Evolutionary conservation across 2,797 vertebrate species (phyloP), one percentile per base, ranked within the genome.

Genomic region (Cyprinodon diabolis): DNA sequence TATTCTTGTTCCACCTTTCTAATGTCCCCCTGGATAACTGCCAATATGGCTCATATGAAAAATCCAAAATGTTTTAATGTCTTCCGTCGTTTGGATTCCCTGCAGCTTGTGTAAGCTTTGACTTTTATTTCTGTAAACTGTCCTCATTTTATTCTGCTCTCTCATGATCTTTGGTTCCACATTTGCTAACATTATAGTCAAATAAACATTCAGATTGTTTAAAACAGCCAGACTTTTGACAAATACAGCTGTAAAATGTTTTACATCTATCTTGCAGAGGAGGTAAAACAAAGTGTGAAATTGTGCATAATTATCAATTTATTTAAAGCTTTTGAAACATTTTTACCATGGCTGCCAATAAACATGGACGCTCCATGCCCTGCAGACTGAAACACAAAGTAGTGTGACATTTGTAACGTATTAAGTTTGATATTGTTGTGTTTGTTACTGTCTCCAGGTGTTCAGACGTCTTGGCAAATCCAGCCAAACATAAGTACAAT

Each of bases 401-500:
- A 66, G 23, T 66, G 43, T 47, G 4, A 47, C 43, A 23, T 65
- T 45, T 65, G 40, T 45, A 65, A 65, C 62, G 21, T n/a, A 14
- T 23, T 13, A 21, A 66, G n/a, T 66, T 66, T 15, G 23, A 47
- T 69, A 49, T 40, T 63, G 47, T 45, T 66, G 55, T 75, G 70
- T 71, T 78, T 71, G 30, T 25, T 4, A 68, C 12, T 51, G 49
- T 68, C 62, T 73, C 56, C 47, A 52, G n/a, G 55, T 45, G 49
- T 56, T 49, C 30, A 48, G 48, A 11, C 43, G n/a, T 72, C 43
- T n/a, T 72, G 65, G 66, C 35, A 74, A 78, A 68, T 5, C 56
- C 35, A 52, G 23, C 49, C 56, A 45, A 80, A 79, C 58, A 66
- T 54, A 58, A 73, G n/a, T 51, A 47, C 75, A 45, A 48, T 54